These are phyloP conservation scores for Nannobrachium achirus DNA, from an alignment of 2,113 vertebrate species.

Conservation along the genomic window DNA sequence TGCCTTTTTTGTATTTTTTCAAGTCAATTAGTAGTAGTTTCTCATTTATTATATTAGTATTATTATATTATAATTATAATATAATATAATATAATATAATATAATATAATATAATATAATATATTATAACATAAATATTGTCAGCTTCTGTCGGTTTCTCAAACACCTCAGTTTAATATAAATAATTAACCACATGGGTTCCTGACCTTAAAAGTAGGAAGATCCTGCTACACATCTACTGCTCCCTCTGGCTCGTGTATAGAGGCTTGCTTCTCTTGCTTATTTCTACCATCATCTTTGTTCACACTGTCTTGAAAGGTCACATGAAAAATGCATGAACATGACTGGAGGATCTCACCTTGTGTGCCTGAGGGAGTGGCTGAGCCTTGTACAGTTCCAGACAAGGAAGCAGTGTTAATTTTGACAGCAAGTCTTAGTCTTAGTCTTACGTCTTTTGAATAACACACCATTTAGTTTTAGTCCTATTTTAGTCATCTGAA, in stretches of 20 bases:
- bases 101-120: too few species aligned
- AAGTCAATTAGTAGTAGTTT: conserved; percentile 8
- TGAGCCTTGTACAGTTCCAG: conserved; percentile 27
- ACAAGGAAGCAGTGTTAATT: too few species aligned
- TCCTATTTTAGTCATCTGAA: too few species aligned
- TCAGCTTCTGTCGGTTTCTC: too few species aligned
- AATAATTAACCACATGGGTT: not conserved
- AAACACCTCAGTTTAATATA: too few species aligned
- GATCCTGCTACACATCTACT: conserved; percentile 27
- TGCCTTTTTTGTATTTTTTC: not conserved
- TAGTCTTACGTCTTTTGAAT: too few species aligned
- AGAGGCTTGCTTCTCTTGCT: conserved; percentile 51
- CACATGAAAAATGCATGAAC: conserved; percentile 80
- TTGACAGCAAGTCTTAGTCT: too few species aligned
- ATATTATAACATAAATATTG: too few species aligned
- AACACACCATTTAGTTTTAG: too few species aligned
- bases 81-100: too few species aligned
- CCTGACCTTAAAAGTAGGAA: not conserved
- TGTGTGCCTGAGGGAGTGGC: conserved; percentile 56
- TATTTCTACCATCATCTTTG: conserved; percentile 65
- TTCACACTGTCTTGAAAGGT: conserved; percentile 76
- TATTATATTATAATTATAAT: too few species aligned
- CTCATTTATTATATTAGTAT: too few species aligned
- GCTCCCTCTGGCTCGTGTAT: conserved; percentile 32
- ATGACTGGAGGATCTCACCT: conserved; percentile 57